These are phyloP conservation scores for Cuculus canorus DNA, from an alignment of 2,797 vertebrate species.

Conservation along the genomic window DNA sequence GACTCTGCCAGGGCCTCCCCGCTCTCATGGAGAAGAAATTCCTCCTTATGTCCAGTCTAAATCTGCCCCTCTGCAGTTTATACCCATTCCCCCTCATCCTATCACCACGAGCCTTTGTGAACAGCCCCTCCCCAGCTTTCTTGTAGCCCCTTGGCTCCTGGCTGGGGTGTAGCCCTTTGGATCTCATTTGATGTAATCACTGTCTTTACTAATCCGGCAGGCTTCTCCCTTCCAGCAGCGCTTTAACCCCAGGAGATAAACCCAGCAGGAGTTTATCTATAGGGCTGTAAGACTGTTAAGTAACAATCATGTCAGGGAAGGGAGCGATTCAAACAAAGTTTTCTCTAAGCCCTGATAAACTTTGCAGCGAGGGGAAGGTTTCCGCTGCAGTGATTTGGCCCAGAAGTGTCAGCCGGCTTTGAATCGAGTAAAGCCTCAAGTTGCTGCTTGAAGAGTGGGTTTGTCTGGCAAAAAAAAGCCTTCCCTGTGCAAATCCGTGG, in stretches of 20 bases:
- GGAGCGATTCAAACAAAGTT: neutral
- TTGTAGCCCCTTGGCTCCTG: too few species aligned
- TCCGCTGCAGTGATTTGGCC: conserved; percentile 15
- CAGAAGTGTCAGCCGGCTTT: neutral
- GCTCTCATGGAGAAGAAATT: too few species aligned
- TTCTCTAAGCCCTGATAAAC: conserved; percentile 41
- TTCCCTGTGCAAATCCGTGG: neutral
- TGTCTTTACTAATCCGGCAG: neutral
- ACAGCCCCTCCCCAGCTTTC: too few species aligned
- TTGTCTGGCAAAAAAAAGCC: neutral
- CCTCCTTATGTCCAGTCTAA: too few species aligned
- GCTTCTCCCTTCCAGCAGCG: neutral
- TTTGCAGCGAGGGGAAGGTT: neutral
- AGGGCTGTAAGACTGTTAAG: conserved; percentile 53
- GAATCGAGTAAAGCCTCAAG: neutral
- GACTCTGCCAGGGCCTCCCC: too few species aligned
- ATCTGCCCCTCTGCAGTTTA: too few species aligned
- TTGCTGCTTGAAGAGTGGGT: neutral
- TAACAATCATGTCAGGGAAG: neutral
- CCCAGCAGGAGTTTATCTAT: conserved; percentile 24
- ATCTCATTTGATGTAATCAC: neutral
- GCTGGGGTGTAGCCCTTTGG: neutral
- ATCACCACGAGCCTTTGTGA: too few species aligned
- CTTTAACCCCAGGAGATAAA: conserved; percentile 17
- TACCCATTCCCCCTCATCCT: too few species aligned